These are phyloP conservation scores for Conger conger DNA, from an alignment of 2,113 vertebrate genomes.

Conservation along the genomic window DNA sequence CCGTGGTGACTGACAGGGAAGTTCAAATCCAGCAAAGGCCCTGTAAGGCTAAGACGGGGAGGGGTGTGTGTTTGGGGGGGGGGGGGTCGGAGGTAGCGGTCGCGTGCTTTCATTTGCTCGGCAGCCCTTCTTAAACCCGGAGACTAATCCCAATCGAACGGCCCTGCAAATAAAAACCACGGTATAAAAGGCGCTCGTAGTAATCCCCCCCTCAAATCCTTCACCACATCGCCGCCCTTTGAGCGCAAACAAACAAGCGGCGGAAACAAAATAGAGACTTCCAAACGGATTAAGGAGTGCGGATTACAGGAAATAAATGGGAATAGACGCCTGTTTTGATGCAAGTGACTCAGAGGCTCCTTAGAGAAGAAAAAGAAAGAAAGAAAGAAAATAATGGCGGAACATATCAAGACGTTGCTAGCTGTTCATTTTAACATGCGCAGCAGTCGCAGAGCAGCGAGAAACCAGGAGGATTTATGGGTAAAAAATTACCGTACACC, in stretches of 20 bases:
- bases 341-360: not conserved
- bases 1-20: not conserved
- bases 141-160: slow-evolving; percentile 49
- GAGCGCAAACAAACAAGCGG: slow-evolving; percentile 38
- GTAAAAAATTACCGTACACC: slow-evolving; percentile 38
- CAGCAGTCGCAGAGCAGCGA: slow-evolving; percentile 10
- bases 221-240: slow-evolving; percentile 35
- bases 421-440: slow-evolving; percentile 14
- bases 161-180: slow-evolving; percentile 42
- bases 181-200: slow-evolving; percentile 31
- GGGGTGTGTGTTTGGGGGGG: not conserved
- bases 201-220: slow-evolving; percentile 49
- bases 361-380: not conserved
- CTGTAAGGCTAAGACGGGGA: not conserved
- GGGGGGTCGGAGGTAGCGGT: not conserved
- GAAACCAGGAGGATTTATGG: slow-evolving; percentile 34
- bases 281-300: slow-evolving; percentile 2
- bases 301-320: slow-evolving; percentile 32
- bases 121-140: slow-evolving; percentile 33
- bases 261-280: slow-evolving; percentile 31
- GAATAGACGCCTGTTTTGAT: not conserved
- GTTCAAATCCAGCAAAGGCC: not conserved
- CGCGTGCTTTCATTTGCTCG: slow-evolving; percentile 31
- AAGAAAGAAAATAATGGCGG: not conserved
- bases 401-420: not conserved